These are phyloP conservation scores for Blastobasis adustella DNA, from an alignment of 2,888 invertebrate genomes.

Conservation along the genomic window DNA sequence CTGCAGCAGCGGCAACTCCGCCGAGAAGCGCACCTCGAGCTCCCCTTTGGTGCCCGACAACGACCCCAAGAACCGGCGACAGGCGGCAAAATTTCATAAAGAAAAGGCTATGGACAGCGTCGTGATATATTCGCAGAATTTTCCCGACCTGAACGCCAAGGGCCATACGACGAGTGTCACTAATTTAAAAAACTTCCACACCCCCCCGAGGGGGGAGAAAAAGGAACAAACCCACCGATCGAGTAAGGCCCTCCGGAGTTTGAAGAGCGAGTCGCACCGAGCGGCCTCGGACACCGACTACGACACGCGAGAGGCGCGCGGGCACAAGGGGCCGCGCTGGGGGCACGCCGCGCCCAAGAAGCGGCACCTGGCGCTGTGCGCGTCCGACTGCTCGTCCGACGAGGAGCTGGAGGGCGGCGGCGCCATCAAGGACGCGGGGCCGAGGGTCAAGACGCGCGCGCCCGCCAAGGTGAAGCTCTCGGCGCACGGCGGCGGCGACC, in stretches of 20 bases:
- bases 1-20: constrained; percentile 60
- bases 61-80: constrained; percentile 35
- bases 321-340: constrained; percentile 55
- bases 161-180: constrained; percentile 50
- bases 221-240: constrained; percentile 53
- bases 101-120: constrained; percentile 60
- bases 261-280: constrained; percentile 47
- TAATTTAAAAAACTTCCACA: constrained; percentile 72
- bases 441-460: constrained; percentile 43
- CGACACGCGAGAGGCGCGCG: constrained; percentile 43
- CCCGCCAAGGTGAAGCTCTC: constrained; percentile 50
- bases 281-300: constrained; percentile 65
- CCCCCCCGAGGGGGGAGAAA: constrained; percentile 73
- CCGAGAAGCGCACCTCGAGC: constrained; percentile 40
- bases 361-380: constrained; percentile 52
- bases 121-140: constrained; percentile 64
- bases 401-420: constrained; percentile 43
- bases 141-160: constrained; percentile 56
- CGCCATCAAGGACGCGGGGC: constrained; percentile 49
- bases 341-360: constrained; percentile 56
- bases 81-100: constrained; percentile 56
- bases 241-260: constrained; percentile 37
- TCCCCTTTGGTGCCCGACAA: constrained; percentile 31
- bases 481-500: constrained; percentile 63
- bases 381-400: constrained; percentile 60